Percentiles rank a stretch among this genome's conserved stretches.
Conservation (phyloP, 1,140 invertebrate genomes). For the Amphibalanus amphitrite region DNA sequence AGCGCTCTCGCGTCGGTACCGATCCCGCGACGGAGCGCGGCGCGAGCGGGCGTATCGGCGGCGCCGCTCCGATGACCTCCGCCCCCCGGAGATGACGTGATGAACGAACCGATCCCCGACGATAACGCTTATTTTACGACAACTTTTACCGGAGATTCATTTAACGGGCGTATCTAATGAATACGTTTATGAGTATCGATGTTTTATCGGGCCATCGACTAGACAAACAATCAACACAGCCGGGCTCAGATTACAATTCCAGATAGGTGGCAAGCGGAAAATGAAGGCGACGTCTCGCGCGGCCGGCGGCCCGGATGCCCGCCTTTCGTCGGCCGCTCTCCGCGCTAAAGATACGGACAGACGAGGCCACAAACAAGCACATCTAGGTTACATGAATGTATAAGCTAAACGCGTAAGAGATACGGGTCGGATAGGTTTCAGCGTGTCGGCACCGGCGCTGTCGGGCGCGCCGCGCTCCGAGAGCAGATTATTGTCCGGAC, state of each 20-base stretch:
- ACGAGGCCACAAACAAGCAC: neutral
- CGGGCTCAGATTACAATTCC: neutral
- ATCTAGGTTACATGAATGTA: conserved; percentile 1
- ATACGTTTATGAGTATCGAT: conserved; percentile 2
- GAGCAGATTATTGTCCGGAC: neutral
- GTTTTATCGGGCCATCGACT: neutral
- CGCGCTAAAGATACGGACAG: neutral
- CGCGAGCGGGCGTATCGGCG: neutral
- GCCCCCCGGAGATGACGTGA: neutral
- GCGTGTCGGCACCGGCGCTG: too few species aligned
- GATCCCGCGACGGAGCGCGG: too few species aligned
- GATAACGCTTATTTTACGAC: conserved; percentile 1
- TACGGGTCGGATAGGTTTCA: neutral
- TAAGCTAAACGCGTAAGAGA: neutral
- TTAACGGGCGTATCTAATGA: neutral
- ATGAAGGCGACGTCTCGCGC: neutral
- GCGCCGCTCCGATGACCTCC: neutral
- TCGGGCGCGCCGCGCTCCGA: neutral
- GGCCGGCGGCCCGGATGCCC: neutral
- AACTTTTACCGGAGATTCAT: conserved; percentile 1
- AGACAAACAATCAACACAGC: neutral
- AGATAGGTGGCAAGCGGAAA: neutral
- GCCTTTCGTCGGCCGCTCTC: neutral
- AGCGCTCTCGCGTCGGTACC: too few species aligned
- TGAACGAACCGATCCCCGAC: neutral